phyloP scores from a whole-genome alignment of 2,113 vertebrate species.

The Zosterops hypoxanthus region DNA sequence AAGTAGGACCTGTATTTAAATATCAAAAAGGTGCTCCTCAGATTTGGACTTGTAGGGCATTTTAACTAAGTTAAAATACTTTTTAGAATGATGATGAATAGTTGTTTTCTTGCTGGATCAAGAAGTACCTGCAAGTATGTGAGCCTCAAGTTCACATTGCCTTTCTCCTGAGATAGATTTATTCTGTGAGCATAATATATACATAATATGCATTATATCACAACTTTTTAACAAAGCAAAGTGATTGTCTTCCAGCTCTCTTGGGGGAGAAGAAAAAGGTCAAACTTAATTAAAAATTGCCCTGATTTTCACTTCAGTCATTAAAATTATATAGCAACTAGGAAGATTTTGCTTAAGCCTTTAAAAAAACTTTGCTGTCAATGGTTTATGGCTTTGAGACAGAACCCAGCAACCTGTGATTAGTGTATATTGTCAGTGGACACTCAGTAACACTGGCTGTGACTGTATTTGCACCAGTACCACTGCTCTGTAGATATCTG shows the following conservation, averaged over 20 bases:
- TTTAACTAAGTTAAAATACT: background rate
- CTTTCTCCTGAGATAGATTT: background rate
- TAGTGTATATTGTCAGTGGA: background rate
- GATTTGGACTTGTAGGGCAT: background rate
- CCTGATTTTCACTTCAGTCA: background rate
- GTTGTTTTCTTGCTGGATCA: background rate
- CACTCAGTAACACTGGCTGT: background rate
- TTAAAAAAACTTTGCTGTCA: background rate
- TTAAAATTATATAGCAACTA: background rate
- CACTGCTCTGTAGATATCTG: background rate
- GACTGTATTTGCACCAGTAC: background rate
- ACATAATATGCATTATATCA: background rate
- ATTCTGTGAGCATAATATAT: background rate
- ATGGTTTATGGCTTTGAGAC: background rate
- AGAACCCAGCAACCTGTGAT: background rate
- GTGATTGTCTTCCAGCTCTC: background rate
- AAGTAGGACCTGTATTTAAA: background rate
- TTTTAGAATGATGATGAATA: background rate
- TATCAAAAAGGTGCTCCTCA: background rate
- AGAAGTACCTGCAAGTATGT: background rate
- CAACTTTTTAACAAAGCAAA: background rate
- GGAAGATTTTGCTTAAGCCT: background rate
- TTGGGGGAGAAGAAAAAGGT: fast-evolving
- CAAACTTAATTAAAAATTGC: background rate
- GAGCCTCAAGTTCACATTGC: background rate